Evolutionary conservation across 2,888 invertebrate species (phyloP), one percentile per base, ranked within the genome.

Genomic region (Atherix ibis): DNA sequence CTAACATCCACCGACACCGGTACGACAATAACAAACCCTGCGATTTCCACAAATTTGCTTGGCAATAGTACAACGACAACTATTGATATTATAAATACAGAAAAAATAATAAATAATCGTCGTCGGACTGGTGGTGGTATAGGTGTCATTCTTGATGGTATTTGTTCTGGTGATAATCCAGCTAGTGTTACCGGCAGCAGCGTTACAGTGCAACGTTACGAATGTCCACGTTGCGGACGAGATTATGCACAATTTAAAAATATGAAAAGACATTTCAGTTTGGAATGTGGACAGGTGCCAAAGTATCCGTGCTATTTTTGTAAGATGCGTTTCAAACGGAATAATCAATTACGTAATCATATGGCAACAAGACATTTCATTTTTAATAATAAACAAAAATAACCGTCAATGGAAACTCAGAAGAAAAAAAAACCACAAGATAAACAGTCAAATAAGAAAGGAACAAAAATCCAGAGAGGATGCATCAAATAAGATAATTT

Each of bases 201-300:
- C 6, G 18, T 19, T 9, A 10, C 19, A 8, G 22, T 18, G 5
- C 30, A 35, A 25, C 39, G 42, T 2, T 40, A 17, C 34, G 49
- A 55, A 17, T 68, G 68, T 44, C 55, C 56, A 2, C 54, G 53
- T 27, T 68, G 68, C 46, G 54, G 56, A 18, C 65, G 63, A 41
- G 51, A 52, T 16, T 68, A 68, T 47, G 63, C 64, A 35, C 62
- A 64, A 54, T 51, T 62, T 18, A 56, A 64, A 37, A 65, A 66
- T 38, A 56, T 68, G 52, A 56, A 57, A 40, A 55, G 44, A 27
- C 44, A 44, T 32, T 42, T 25, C 31, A 37, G 40, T 18, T 33
- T 76, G 45, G 77, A 78, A 59, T 78, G 78, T 56, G 75, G 75
- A 22, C 73, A 74, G 56, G 73, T 73, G 46, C 76, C 76, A 35